A percentile compares a stretch with the other conserved stretches of the same genome.
Conservation (phyloP, 2,888 invertebrate species). For the Unio delphinus region DNA sequence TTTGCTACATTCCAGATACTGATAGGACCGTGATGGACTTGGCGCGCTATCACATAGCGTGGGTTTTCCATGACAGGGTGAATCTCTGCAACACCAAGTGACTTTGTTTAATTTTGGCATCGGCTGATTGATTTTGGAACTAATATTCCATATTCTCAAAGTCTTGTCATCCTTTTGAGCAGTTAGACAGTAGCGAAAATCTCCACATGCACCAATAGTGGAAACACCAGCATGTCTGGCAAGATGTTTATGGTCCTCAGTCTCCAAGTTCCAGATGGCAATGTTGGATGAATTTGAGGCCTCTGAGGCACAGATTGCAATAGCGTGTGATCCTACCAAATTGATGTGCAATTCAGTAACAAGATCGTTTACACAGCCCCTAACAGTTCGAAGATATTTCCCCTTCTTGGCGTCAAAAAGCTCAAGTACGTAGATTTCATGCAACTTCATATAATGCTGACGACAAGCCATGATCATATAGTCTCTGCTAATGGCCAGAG, state of each 20-base stretch:
- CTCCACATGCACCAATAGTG: slow-evolving; percentile 57
- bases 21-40: slow-evolving; percentile 64
- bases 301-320: slow-evolving; percentile 59
- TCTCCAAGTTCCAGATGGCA: slow-evolving; percentile 69
- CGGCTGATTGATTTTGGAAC: slow-evolving; percentile 56
- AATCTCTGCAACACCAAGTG: slow-evolving; percentile 57
- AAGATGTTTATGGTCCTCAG: slow-evolving; percentile 70
- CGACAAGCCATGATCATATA: slow-evolving; percentile 65
- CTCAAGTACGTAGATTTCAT: slow-evolving; percentile 63
- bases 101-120: slow-evolving; percentile 59
- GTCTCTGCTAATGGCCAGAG: slow-evolving; percentile 62
- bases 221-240: slow-evolving; percentile 61
- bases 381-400: too few relatives aligned
- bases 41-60: slow-evolving; percentile 62
- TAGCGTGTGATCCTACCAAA: slow-evolving; percentile 62
- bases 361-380: too few relatives aligned
- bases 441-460: slow-evolving; percentile 61
- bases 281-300: slow-evolving; percentile 60
- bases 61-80: slow-evolving; percentile 61
- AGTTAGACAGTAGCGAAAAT: slow-evolving; percentile 64
- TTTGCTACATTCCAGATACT: slow-evolving; percentile 67
- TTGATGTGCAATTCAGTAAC: slow-evolving; percentile 59
- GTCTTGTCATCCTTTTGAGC: slow-evolving; percentile 58
- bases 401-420: too few relatives aligned
- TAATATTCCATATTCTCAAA: slow-evolving; percentile 66